phyloP scores from a whole-genome alignment of 53 echinoderm and acorn worm species.

The Pentamera pediparva region DNA sequence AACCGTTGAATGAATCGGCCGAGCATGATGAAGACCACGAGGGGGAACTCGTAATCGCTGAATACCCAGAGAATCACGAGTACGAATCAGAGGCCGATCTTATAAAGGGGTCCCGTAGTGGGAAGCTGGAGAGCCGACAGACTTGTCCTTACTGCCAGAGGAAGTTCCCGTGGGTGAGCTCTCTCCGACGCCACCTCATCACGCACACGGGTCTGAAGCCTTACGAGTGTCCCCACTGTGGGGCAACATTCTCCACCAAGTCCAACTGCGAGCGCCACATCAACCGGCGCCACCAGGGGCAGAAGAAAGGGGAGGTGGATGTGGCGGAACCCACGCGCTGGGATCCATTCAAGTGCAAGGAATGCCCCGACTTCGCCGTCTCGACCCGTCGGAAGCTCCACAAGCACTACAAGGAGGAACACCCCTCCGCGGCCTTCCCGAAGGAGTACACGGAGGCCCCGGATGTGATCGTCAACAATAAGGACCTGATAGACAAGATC shows the following conservation, averaged over 20 bases:
- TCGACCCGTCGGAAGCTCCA: constrained; percentile 69
- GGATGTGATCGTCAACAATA: constrained; percentile 32
- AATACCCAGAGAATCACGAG: constrained; percentile 26
- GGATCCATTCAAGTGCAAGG: constrained; percentile 75
- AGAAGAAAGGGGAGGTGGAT: constrained; percentile 14
- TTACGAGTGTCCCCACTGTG: constrained; percentile 91
- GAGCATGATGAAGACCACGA: constrained; percentile 37
- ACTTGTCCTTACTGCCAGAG: constrained; percentile 92
- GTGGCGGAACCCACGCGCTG: constrained; percentile 11
- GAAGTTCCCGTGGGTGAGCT: constrained; percentile 97
- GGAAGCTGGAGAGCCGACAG: constrained; percentile 64
- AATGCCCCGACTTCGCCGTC: constrained; percentile 63
- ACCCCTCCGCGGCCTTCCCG: constrained; percentile 58
- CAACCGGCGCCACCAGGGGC: constrained; percentile 70
- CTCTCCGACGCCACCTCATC: constrained; percentile 86
- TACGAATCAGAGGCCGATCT: constrained; percentile 26
- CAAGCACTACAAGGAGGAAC: constrained; percentile 73
- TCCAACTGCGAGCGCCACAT: constrained; percentile 99
- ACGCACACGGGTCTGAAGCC: constrained; percentile 96
- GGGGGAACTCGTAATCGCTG: constrained; percentile 37
- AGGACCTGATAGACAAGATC: constrained; percentile 32
- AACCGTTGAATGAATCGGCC: constrained; percentile 18
- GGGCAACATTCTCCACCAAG: constrained; percentile 93
- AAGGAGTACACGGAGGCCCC: constrained; percentile 51
- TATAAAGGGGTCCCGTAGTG: constrained; percentile 31